A percentile compares a stretch with the other conserved stretches of the same genome.
Conservation (phyloP, 2,797 vertebrate genomes). For the Platalea minor region DNA sequence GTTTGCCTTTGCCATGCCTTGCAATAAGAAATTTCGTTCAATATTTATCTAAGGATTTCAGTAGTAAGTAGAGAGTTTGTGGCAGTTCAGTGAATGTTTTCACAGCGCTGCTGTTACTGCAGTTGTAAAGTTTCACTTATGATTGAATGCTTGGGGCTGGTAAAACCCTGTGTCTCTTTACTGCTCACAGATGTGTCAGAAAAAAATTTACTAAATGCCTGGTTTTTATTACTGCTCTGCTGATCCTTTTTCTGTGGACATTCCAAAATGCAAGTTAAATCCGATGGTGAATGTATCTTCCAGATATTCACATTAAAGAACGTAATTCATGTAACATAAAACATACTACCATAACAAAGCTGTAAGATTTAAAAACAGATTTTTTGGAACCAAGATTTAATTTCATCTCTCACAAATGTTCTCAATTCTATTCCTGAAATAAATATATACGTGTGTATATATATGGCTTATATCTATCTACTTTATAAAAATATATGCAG, state of each 20-base stretch:
- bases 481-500: not conserved
- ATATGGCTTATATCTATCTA: not conserved
- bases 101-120: conserved; percentile 54
- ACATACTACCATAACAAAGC: conserved; percentile 60
- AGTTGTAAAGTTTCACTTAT: conserved; percentile 65
- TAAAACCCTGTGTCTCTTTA: conserved; percentile 61
- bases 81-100: conserved; percentile 69
- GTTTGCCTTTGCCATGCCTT: conserved; percentile 67
- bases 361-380: conserved; percentile 5
- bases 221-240: conserved; percentile 51
- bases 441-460: not conserved
- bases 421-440: conserved; percentile 16
- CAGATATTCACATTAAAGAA: conserved; percentile 61
- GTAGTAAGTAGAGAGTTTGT: conserved; percentile 67
- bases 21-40: conserved; percentile 68
- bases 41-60: conserved; percentile 72
- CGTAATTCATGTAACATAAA: conserved; percentile 54
- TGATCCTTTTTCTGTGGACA: conserved; percentile 50
- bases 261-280: conserved; percentile 59
- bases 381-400: conserved; percentile 40
- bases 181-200: conserved; percentile 69
- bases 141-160: conserved; percentile 53
- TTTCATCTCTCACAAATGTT: conserved; percentile 34
- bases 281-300: conserved; percentile 48
- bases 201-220: conserved; percentile 63